These are phyloP conservation scores for Myiopsitta monachus DNA, from an alignment of 2,113 vertebrate genomes.

Conservation along the genomic window DNA sequence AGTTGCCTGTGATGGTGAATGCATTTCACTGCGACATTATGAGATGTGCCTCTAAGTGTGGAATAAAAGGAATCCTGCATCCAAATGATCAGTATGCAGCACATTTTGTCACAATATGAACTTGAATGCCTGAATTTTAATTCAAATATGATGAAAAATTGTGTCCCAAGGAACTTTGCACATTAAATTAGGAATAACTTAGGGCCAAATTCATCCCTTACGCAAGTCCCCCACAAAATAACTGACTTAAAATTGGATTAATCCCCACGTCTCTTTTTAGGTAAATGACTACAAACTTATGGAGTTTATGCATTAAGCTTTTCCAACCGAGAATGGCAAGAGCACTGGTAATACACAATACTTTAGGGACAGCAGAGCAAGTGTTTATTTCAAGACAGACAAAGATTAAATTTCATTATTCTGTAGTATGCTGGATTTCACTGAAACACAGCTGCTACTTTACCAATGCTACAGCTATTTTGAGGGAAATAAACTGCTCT, in stretches of 20 bases:
- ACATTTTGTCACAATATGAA: neutral
- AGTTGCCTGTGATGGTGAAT: neutral
- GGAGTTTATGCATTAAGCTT: neutral
- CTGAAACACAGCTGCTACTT: neutral
- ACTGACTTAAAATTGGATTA: neutral
- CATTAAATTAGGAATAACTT: neutral
- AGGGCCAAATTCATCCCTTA: neutral
- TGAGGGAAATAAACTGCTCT: neutral
- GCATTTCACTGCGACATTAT: neutral
- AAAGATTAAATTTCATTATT: neutral
- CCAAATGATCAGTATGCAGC: neutral
- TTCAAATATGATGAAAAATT: neutral
- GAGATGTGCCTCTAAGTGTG: neutral
- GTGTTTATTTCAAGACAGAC: neutral
- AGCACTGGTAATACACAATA: neutral
- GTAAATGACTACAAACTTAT: neutral
- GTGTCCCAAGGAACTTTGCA: neutral
- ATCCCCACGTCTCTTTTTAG: neutral
- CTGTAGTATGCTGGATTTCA: neutral
- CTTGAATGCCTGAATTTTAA: neutral
- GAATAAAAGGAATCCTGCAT: neutral
- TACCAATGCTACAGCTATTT: neutral
- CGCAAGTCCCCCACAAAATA: neutral
- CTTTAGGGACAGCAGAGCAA: neutral
- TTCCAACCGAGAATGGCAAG: neutral